Evolutionary conservation across 1,140 invertebrate genomes (phyloP), one percentile per base, ranked within the genome.

Genomic region (Nomia melanderi): DNA sequence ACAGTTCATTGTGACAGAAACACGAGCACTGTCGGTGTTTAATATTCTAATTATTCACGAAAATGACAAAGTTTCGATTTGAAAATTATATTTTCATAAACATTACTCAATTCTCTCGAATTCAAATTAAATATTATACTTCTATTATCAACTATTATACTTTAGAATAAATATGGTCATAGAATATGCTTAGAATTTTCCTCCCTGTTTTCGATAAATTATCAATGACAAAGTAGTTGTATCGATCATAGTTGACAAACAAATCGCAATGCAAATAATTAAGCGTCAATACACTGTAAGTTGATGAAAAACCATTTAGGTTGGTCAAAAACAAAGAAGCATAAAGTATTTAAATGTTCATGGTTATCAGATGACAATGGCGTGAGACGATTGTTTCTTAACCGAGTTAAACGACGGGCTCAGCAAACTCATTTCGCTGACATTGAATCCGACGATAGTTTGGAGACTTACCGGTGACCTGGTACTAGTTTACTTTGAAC

Each of bases 401-500:
- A 53, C 14, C 12, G 17, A 14, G 33, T 69, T 66, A 47, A 23
- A 11, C 8, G 36, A 39, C 20, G 25, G 33, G 73, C 31, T 76
- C 59, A 41, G 54, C 39, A 60, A 76, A 69, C 69, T 47, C 60
- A 76, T 76, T 50, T 54, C 73, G 23, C 23, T 69, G 73, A 76
- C 73, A 76, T 76, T 76, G 73, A 76, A 76, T 76, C 54, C 44
- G 65, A 56, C 54, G 29, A 59, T 69, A 76, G 73, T 76, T 76
- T 9, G 31, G 39, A 69, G 65, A 76, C 73, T 76, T 76, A 69
- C 54, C 53, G 41, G 79, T 73, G 78, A 65, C 81, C 79, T 20
- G 74, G 70, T 73, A 78, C 36, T 62, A 73, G 67, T 79, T 82
- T 78, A 76, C 72, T 82, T 72, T 73, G 73, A 82, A 53, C 54